Percentiles rank a stretch among this genome's conserved stretches.
Evolutionary conservation across 2,113 vertebrate species (phyloP).

Genomic region (Phodopus roborovskii): DNA sequence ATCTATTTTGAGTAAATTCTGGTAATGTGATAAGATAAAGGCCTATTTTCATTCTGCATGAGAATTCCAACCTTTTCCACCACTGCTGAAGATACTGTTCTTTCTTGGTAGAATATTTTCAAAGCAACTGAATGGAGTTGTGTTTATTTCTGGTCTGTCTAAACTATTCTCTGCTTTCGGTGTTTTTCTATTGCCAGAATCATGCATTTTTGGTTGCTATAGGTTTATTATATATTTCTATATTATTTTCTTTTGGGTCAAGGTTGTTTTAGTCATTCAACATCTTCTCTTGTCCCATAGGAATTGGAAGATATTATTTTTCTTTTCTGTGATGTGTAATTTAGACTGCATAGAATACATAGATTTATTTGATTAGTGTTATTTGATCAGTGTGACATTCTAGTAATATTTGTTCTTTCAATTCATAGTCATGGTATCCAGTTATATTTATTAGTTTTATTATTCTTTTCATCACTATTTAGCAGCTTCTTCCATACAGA

Average conservation of each 20-base stretch:
- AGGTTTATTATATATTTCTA: neutral
- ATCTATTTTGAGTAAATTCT: neutral
- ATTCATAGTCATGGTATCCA: too few species aligned
- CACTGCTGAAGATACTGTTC: accelerated
- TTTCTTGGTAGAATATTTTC: neutral
- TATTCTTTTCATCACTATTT: neutral
- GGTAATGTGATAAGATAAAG: neutral
- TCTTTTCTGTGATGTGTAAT: neutral
- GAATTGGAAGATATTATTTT: neutral
- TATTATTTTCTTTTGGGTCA: neutral
- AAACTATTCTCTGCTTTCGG: neutral
- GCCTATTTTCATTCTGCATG: neutral
- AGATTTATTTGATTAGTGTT: neutral
- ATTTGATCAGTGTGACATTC: neutral
- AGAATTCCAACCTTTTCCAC: neutral
- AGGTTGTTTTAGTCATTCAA: neutral
- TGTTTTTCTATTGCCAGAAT: neutral
- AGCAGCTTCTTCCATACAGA: neutral
- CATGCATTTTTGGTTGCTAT: neutral
- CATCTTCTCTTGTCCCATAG: neutral
- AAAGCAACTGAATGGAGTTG: neutral
- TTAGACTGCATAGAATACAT: neutral
- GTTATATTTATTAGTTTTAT: neutral
- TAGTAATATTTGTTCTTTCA: neutral
- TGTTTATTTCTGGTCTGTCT: neutral